phyloP scores from a whole-genome alignment of 1,140 invertebrate species.

The Drosophila melanica region DNA sequence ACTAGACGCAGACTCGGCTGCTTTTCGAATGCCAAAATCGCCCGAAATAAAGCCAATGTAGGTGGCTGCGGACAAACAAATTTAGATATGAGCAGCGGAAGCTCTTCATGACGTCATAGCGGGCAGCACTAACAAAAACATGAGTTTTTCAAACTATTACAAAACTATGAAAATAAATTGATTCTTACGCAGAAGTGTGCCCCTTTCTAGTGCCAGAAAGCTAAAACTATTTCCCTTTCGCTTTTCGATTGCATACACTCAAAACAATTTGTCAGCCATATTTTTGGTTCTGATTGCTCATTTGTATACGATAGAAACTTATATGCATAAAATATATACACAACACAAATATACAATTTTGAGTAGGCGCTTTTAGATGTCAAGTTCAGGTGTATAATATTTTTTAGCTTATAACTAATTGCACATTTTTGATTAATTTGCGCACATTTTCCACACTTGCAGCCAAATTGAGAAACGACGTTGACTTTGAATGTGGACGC shows the following conservation, averaged over 20 bases:
- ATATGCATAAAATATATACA: background rate
- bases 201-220: slow-evolving; percentile 41
- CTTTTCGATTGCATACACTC: slow-evolving; percentile 48
- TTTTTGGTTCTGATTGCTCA: slow-evolving; percentile 30
- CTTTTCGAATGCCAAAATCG: slow-evolving; percentile 69
- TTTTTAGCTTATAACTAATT: slow-evolving; percentile 1
- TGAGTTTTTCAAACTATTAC: slow-evolving; percentile 1
- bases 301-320: slow-evolving; percentile 41
- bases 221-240: slow-evolving; percentile 64
- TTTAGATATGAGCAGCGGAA: slow-evolving; percentile 67
- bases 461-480: slow-evolving; percentile 43
- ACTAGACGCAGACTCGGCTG: slow-evolving; percentile 11
- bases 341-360: slow-evolving; percentile 5
- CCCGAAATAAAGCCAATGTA: slow-evolving; percentile 70
- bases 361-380: slow-evolving; percentile 14
- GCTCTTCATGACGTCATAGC: slow-evolving; percentile 61
- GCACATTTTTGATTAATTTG: slow-evolving; percentile 31
- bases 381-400: slow-evolving; percentile 30
- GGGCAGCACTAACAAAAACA: slow-evolving; percentile 18
- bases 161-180: slow-evolving; percentile 31
- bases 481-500: slow-evolving; percentile 10
- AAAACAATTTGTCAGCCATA: slow-evolving; percentile 59
- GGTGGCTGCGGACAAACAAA: slow-evolving; percentile 45
- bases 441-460: slow-evolving; percentile 18
- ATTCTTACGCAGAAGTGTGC: slow-evolving; percentile 64